Conservation (phyloP, 1,140 invertebrate species). For the Chymomyza costata region DNA sequence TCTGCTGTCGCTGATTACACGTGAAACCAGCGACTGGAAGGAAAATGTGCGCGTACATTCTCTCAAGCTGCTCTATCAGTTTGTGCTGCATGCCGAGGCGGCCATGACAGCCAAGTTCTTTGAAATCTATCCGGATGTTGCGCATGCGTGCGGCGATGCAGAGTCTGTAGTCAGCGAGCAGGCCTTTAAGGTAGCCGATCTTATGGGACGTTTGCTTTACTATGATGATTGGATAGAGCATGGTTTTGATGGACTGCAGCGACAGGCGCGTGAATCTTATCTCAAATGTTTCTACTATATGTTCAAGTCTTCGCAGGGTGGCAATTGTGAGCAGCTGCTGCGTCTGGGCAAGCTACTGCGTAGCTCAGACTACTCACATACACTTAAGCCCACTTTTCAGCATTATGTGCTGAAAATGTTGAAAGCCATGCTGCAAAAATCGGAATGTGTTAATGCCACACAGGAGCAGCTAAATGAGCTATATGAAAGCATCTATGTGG, state of each 20-base stretch:
- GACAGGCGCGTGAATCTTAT: conserved; percentile 55
- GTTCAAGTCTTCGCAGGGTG: conserved; percentile 79
- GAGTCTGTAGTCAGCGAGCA: conserved; percentile 41
- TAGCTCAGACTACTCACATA: conserved; percentile 70
- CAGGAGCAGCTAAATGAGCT: conserved; percentile 35
- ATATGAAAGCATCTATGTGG: conserved; percentile 40
- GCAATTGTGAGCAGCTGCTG: conserved; percentile 76
- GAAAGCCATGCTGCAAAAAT: conserved; percentile 49
- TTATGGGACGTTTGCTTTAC: conserved; percentile 57
- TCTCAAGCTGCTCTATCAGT: conserved; percentile 82
- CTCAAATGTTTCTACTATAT: conserved; percentile 76
- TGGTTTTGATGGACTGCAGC: conserved; percentile 55
- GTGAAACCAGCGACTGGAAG: conserved; percentile 85
- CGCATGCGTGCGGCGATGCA: conserved; percentile 74
- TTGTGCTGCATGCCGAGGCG: conserved; percentile 83
- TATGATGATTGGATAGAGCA: conserved; percentile 64
- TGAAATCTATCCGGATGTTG: conserved; percentile 75
- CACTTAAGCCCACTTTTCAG: conserved; percentile 50
- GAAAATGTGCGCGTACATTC: conserved; percentile 82
- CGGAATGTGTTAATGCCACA: conserved; percentile 15
- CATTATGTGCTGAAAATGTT: conserved; percentile 43
- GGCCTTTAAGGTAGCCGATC: conserved; percentile 58
- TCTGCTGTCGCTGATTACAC: conserved; percentile 80
- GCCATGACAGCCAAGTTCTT: conserved; percentile 81
- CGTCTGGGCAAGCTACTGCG: conserved; percentile 64